Conservation (phyloP, 2,113 vertebrate species). For the Tiliqua scincoides region DNA sequence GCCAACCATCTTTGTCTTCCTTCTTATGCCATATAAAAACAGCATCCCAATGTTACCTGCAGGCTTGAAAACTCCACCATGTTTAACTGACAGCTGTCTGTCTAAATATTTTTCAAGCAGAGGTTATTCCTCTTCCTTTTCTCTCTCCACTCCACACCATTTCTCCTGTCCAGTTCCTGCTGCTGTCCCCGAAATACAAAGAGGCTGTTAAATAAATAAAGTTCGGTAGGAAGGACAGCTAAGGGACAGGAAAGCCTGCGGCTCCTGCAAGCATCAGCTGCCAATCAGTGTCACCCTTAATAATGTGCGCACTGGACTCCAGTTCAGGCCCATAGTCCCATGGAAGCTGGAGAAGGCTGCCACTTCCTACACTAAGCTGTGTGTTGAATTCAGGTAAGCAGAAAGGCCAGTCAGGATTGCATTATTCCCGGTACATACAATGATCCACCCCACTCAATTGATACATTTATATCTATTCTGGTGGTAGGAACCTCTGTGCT, state of each 20-base stretch:
- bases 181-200: not conserved
- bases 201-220: not conserved
- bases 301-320: not conserved
- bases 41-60: not conserved
- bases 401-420: not conserved
- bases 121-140: rapidly evolving
- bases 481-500: not conserved
- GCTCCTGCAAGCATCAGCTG: not conserved
- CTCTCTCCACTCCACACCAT: not conserved
- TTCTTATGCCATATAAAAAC: not conserved
- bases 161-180: not conserved
- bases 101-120: not conserved
- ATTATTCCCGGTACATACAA: not conserved
- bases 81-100: conserved; percentile 15
- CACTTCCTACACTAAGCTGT: not conserved
- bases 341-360: not conserved
- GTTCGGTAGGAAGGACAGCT: not conserved
- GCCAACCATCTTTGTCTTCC: not conserved
- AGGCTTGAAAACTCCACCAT: not conserved
- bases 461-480: not conserved
- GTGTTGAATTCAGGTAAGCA: not conserved
- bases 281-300: not conserved
- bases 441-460: not conserved
- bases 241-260: not conserved
- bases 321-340: not conserved